Percentiles rank a stretch among this genome's conserved stretches.
Evolutionary conservation across 2,113 vertebrate species (phyloP).

Genomic region (Seriola aureovittata): DNA sequence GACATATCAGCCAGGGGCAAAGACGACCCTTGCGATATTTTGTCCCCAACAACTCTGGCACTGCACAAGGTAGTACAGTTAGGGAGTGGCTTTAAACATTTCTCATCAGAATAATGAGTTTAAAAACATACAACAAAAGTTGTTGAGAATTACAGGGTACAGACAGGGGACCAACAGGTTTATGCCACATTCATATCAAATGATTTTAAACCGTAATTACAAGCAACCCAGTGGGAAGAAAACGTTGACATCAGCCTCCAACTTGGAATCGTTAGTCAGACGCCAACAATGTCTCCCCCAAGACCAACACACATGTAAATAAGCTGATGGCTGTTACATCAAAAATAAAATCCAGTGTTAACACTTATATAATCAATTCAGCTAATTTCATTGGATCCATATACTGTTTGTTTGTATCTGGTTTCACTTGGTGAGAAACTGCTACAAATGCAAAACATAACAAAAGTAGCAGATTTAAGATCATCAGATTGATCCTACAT

Average conservation of each 20-base stretch:
- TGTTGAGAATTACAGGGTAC: not conserved
- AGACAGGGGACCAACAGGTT: not conserved
- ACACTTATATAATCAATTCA: no score
- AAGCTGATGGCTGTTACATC: not conserved
- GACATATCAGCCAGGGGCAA: slow-evolving; percentile 73
- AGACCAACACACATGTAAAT: not conserved
- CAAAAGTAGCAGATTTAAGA: not conserved
- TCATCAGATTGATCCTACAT: not conserved
- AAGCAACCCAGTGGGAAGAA: no score
- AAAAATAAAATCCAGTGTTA: not conserved
- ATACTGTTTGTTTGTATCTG: not conserved
- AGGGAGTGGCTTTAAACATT: not conserved
- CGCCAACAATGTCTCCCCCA: no score
- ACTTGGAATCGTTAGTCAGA: no score
- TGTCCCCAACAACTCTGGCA: slow-evolving; percentile 85
- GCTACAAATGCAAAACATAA: not conserved
- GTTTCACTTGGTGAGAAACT: not conserved
- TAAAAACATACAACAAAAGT: not conserved
- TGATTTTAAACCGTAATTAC: not conserved
- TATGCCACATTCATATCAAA: not conserved
- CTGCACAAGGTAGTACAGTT: slow-evolving; percentile 91
- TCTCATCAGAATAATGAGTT: not conserved
- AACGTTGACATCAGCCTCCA: no score
- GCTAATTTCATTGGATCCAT: no score
- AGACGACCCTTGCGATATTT: slow-evolving; percentile 84